phyloP scores from a whole-genome alignment of 2,888 invertebrate genomes.

The Diaprepes abbreviatus region DNA sequence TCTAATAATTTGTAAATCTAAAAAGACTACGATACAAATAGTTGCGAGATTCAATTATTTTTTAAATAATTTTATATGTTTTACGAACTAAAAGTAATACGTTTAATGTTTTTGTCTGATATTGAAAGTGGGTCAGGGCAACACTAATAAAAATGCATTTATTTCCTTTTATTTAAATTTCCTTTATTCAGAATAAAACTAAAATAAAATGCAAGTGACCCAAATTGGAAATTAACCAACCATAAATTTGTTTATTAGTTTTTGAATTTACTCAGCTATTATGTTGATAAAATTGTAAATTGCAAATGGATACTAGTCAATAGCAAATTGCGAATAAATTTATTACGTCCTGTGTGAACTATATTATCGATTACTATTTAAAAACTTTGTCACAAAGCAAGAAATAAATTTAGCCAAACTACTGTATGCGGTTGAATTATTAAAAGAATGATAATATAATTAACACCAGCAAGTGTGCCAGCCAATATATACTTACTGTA shows the following conservation, averaged over 20 bases:
- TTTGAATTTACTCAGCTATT: not conserved
- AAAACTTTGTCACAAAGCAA: too few relatives aligned
- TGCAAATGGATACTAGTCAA: not conserved
- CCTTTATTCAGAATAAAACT: not conserved
- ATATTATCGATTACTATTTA: too few relatives aligned
- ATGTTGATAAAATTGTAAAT: not conserved
- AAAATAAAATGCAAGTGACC: not conserved
- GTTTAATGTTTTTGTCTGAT: not conserved
- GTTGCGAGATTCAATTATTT: too few relatives aligned
- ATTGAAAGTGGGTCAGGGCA: not conserved
- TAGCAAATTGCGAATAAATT: not conserved
- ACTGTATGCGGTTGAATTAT: too few relatives aligned
- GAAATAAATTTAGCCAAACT: too few relatives aligned
- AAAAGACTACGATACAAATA: too few relatives aligned
- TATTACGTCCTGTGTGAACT: not conserved
- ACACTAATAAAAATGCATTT: not conserved
- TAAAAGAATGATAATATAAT: too few relatives aligned
- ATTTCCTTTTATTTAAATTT: not conserved
- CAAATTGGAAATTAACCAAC: constrained; percentile 10
- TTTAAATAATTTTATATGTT: too few relatives aligned
- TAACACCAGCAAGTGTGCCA: too few relatives aligned
- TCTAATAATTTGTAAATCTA: too few relatives aligned
- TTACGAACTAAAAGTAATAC: not conserved
- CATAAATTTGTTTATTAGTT: not conserved
- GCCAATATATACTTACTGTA: too few relatives aligned